Conservation (phyloP, 2,797 vertebrate genomes). For the Tadarida brasiliensis region DNA sequence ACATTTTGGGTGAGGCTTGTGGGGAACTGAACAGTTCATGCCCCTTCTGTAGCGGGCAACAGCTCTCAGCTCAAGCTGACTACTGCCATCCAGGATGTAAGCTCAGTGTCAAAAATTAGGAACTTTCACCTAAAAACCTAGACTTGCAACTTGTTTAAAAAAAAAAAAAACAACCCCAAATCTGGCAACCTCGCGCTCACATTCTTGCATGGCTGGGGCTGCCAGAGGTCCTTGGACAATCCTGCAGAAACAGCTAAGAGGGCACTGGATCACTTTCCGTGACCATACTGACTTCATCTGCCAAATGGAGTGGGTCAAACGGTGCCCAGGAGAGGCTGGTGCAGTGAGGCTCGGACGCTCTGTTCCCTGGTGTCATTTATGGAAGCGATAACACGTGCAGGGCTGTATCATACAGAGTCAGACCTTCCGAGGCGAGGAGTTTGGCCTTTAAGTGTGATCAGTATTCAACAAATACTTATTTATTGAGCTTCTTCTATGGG, state of each 20-base stretch:
- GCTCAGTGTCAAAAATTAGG: background rate
- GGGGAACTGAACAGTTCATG: background rate
- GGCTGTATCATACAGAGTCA: too few relatives aligned
- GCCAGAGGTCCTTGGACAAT: background rate
- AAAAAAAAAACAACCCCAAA: background rate
- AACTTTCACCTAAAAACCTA: background rate
- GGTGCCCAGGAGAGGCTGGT: too few relatives aligned
- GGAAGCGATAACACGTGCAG: too few relatives aligned
- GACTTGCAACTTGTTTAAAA: background rate
- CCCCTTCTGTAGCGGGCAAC: background rate
- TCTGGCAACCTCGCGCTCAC: background rate
- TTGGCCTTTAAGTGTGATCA: too few relatives aligned
- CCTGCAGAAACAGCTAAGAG: background rate
- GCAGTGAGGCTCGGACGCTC: too few relatives aligned
- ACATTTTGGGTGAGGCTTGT: background rate
- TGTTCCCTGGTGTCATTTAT: too few relatives aligned
- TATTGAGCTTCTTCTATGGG: too few relatives aligned
- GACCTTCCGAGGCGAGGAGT: too few relatives aligned
- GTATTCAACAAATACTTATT: too few relatives aligned
- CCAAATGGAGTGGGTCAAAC: too few relatives aligned
- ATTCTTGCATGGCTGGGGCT: background rate
- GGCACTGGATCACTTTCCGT: fast-evolving
- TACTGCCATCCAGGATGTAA: background rate
- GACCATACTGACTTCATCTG: too few relatives aligned
- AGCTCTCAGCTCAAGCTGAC: background rate